Evolutionary conservation across 2,888 invertebrate species (phyloP).

Genomic region (Ephialtes manifestator): DNA sequence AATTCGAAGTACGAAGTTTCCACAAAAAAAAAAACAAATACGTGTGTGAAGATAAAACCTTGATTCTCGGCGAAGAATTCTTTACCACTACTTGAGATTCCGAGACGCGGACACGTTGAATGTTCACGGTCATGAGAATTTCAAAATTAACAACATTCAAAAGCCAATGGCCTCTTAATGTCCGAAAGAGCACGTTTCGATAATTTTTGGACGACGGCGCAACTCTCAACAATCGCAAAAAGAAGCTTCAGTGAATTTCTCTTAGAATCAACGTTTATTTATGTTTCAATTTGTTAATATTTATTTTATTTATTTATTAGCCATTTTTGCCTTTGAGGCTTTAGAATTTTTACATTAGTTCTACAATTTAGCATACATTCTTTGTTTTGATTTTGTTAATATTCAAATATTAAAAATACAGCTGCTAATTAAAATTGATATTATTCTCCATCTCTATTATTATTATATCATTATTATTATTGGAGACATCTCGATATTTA

Average conservation of each 20-base stretch:
- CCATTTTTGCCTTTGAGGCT: no score
- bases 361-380: no score
- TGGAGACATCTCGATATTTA: no score
- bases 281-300: neutral
- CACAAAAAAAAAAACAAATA: neutral
- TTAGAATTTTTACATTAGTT: no score
- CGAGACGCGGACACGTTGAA: conserved; percentile 30
- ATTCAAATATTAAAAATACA: no score
- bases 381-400: no score
- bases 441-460: no score
- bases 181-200: conserved; percentile 16
- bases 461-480: no score
- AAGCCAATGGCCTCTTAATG: conserved; percentile 43
- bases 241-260: neutral
- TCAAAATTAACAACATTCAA: conserved; percentile 38
- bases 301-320: no score
- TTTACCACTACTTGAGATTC: conserved; percentile 3
- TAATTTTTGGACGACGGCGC: conserved; percentile 4
- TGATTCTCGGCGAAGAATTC: conserved; percentile 1
- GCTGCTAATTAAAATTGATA: no score
- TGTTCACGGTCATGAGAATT: conserved; percentile 28
- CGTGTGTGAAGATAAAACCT: neutral
- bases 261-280: neutral
- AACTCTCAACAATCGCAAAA: conserved; percentile 5
- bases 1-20: conserved; percentile 15